Conservation (phyloP, 2,888 invertebrate genomes). For the Agrilus biguttatus region DNA sequence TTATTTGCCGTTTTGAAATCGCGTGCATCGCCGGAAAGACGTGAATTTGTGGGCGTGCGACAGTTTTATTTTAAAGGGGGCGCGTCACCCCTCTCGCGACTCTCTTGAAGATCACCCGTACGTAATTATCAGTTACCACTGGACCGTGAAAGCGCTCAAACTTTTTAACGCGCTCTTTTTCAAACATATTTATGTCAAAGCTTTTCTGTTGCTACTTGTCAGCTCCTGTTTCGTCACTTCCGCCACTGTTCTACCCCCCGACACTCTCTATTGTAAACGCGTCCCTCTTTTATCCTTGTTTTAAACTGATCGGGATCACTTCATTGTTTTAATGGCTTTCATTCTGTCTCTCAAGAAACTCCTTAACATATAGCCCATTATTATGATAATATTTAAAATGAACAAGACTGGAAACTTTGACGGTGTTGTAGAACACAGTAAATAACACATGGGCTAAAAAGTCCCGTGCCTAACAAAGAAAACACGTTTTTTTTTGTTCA, state of each 20-base stretch:
- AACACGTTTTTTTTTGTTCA: no score
- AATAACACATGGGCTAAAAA: no score
- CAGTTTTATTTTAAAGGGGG: constrained; percentile 28
- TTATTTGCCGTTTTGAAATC: constrained; percentile 28
- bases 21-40: constrained; percentile 19
- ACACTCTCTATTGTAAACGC: constrained; percentile 18
- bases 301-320: no score
- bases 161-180: constrained; percentile 30
- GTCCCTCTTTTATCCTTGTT: neutral
- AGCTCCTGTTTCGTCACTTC: constrained; percentile 22
- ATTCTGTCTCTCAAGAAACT: no score
- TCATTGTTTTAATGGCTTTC: no score
- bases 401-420: no score
- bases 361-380: no score
- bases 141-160: constrained; percentile 28
- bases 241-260: constrained; percentile 4
- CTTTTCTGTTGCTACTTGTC: constrained; percentile 28
- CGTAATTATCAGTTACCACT: constrained; percentile 33
- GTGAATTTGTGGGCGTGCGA: constrained; percentile 27
- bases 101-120: constrained; percentile 33
- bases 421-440: no score
- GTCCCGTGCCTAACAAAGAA: no score
- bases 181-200: constrained; percentile 32
- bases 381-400: no score
- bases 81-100: constrained; percentile 12